These are phyloP conservation scores for Lycodopsis pacificus DNA, from an alignment of 2,797 vertebrate genomes.

Conservation along the genomic window DNA sequence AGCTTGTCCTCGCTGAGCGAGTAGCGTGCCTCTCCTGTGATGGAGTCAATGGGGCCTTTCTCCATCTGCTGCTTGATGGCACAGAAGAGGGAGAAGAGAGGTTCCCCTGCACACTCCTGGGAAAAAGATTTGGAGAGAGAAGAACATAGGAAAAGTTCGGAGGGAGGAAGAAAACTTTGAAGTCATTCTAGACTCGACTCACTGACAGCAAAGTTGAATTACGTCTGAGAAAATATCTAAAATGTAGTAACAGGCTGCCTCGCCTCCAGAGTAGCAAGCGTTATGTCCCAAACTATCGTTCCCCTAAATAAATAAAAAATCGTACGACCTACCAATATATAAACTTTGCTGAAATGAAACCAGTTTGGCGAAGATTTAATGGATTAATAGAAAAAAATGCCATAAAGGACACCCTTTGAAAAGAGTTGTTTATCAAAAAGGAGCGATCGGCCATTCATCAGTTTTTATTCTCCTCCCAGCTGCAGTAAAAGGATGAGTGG, in stretches of 20 bases:
- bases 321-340: slow-evolving; percentile 25
- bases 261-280: slow-evolving; percentile 31
- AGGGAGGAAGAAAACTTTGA: slow-evolving; percentile 40
- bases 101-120: slow-evolving; percentile 97
- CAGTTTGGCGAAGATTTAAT: slow-evolving; percentile 36
- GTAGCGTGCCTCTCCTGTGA: slow-evolving; percentile 97
- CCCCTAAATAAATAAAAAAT: slow-evolving; percentile 45
- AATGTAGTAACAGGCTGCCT: slow-evolving; percentile 11
- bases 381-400: slow-evolving; percentile 37
- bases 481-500: slow-evolving; percentile 35
- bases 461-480: slow-evolving; percentile 40
- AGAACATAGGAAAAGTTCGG: slow-evolving; percentile 21
- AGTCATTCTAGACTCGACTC: slow-evolving; percentile 14
- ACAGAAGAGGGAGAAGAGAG: slow-evolving; percentile 96
- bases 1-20: slow-evolving; percentile 98
- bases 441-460: slow-evolving; percentile 44
- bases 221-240: slow-evolving; percentile 22
- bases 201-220: slow-evolving; percentile 30
- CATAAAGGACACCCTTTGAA: slow-evolving; percentile 27
- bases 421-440: slow-evolving; percentile 54
- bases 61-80: slow-evolving; percentile 99
- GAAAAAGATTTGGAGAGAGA: slow-evolving; percentile 37
- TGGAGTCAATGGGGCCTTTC: slow-evolving; percentile 97
- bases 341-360: slow-evolving; percentile 23
- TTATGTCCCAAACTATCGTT: slow-evolving; percentile 14